Conservation (phyloP, 1,140 invertebrate species). For the Caerostris darwini region DNA sequence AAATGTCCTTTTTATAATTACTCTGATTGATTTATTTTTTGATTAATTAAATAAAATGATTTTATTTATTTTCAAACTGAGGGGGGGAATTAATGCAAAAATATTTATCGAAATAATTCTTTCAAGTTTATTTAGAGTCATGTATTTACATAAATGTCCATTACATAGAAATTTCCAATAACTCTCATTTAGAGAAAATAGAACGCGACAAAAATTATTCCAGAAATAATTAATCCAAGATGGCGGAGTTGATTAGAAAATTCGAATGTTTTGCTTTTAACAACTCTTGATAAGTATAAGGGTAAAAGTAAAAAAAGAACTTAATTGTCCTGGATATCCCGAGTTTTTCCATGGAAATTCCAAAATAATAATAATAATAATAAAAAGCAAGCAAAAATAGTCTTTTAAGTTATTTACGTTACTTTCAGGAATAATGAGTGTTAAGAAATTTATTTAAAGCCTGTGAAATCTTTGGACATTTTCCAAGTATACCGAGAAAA, state of each 20-base stretch:
- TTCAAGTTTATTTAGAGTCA: no score
- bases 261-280: not conserved
- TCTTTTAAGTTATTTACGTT: not conserved
- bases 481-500: not conserved
- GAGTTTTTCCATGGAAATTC: not conserved
- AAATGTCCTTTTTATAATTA: no score
- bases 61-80: no score
- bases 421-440: not conserved
- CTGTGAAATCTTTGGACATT: not conserved
- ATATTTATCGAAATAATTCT: no score
- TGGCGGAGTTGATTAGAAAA: not conserved
- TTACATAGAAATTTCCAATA: no score
- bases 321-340: not conserved
- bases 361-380: not conserved
- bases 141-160: no score
- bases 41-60: no score
- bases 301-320: not conserved
- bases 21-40: no score
- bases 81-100: no score
- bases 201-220: not conserved
- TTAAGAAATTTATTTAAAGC: not conserved
- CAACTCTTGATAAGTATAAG: not conserved
- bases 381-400: not conserved
- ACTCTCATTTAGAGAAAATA: no score
- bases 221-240: not conserved